Conservation (phyloP, 2,113 vertebrate genomes). For the Corynorhinus townsendii region DNA sequence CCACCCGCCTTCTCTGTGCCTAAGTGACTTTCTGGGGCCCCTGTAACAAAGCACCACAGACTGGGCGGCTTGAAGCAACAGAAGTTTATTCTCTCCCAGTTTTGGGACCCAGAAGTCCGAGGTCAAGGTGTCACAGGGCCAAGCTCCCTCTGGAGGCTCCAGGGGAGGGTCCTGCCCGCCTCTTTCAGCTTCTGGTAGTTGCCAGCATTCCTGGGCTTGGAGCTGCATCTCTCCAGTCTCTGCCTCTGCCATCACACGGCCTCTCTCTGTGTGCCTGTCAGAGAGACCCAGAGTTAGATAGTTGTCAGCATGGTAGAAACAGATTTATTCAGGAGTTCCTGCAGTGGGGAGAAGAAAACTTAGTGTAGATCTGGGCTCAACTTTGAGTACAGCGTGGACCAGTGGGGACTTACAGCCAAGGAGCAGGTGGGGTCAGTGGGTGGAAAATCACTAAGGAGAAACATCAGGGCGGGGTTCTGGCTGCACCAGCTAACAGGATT, state of each 20-base stretch:
- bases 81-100: neutral
- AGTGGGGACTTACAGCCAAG: neutral
- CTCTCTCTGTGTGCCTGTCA: neutral
- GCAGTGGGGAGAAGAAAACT: neutral
- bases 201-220: neutral
- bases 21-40: neutral
- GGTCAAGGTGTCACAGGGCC: neutral
- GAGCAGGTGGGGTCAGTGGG: neutral
- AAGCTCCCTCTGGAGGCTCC: neutral
- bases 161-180: neutral
- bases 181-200: neutral
- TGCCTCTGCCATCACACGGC: neutral
- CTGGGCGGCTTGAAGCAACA: neutral
- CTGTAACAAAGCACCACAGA: neutral
- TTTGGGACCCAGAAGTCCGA: neutral
- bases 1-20: no score
- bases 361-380: neutral
- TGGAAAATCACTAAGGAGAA: neutral
- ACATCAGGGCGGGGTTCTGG: neutral
- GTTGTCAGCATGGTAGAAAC: neutral
- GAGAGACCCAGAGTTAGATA: no score
- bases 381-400: neutral
- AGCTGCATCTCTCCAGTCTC: neutral
- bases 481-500: neutral
- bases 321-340: neutral